Conservation (phyloP, 1,140 invertebrate species). For the Habropoda laboriosa region DNA sequence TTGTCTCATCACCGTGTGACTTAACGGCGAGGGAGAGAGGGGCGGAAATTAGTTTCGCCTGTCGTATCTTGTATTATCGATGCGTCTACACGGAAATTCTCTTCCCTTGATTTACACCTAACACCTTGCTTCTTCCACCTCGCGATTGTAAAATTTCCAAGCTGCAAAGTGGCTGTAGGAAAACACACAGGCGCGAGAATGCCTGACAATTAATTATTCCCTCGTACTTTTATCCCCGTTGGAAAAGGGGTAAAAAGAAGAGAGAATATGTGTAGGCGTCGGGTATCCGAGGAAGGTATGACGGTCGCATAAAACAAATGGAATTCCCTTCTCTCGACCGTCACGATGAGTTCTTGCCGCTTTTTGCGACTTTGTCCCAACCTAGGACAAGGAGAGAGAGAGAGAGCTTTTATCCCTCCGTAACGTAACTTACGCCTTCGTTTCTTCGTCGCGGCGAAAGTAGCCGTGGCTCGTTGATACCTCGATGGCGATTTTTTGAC, state of each 20-base stretch:
- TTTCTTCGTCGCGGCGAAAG: conserved; percentile 21
- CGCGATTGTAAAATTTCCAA: not conserved
- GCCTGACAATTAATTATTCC: not conserved
- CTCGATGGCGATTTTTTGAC: not conserved
- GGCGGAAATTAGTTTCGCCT: conserved; percentile 51
- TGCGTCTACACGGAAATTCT: not conserved
- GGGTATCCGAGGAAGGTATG: not conserved
- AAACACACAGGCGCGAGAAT: not conserved
- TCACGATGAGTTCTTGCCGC: not conserved
- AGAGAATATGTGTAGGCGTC: not conserved
- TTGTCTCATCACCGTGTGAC: conserved; percentile 27
- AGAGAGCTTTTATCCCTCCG: conserved; percentile 2
- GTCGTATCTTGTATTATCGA: conserved; percentile 43
- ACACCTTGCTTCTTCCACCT: no score
- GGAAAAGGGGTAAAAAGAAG: no score
- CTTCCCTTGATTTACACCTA: not conserved
- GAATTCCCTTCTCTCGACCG: conserved; percentile 12
- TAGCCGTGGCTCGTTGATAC: conserved; percentile 38
- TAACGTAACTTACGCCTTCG: conserved; percentile 26
- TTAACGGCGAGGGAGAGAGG: no score
- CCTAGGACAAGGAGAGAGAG: no score
- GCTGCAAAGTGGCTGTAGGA: no score
- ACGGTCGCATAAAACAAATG: not conserved
- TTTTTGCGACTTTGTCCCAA: not conserved
- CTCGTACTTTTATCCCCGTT: not conserved